Base-by-base conservation (phyloP, 2,113 vertebrate genomes). In the Scopus umbretta region DNA sequence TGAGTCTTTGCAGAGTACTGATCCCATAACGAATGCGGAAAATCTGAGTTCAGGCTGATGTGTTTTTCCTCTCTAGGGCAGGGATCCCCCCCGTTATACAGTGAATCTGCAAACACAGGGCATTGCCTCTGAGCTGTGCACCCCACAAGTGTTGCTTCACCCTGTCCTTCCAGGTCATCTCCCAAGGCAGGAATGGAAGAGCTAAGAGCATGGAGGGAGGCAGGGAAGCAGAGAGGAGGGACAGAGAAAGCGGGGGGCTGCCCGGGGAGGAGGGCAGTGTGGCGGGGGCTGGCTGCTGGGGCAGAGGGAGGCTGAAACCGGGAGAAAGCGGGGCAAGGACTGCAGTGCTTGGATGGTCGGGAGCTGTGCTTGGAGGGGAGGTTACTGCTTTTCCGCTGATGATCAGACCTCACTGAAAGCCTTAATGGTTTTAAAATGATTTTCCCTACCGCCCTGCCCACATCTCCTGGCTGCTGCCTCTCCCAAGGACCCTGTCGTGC, bases 1-100 rank as follows among this genome's bases (percentile, higher is more conserved):
- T 0, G 4, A n/a, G 13, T 19, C 26, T 30, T 71, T 61, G 47
- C 36, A 70, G 47, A 47, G n/a, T 58, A 30, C 58, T 45, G 16
- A 62, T 81, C 72, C 65, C 0, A 0, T 40, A n/a, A 40, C 1
- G 7, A 40, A 52, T 13, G 5, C 30, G 25, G 7, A 7, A 16
- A 29, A 43, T 1, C 29, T 14, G 68, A 59, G 29, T 67, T 82
- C 38, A 11, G 27, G 38, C 34, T 45, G 49, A 36, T 59, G 20
- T 52, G 11, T 0, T 65, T 86, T 90, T 62, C 32, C 16, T 34
- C 47, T 59, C 25, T 32, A 23, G 32, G 15, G 9, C 13, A 36
- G 40, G 9, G 23, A 47, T 52, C 32, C 21, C 30, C 40, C 17
- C 32, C 7, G 2, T n/a, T 78, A 16, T 26, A 36, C 27, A 7